Base-by-base conservation (phyloP, 2,888 invertebrate genomes). In the Ephialtes manifestator region DNA sequence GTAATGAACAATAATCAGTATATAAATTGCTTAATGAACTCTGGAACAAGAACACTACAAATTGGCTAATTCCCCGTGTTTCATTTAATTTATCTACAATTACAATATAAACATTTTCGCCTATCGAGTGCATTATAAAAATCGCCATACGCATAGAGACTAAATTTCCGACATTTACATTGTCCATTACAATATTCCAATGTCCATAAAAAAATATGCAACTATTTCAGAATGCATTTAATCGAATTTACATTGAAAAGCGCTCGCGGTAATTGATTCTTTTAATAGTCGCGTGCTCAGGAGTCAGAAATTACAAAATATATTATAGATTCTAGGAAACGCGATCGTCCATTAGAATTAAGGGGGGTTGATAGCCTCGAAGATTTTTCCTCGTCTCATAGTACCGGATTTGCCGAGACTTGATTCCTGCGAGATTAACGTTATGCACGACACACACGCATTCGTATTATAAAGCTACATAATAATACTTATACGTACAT, bases 301-400 rank as follows among this genome's bases (percentile, higher is more conserved):
- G 51, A 74, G 51, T 71, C 78, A 46, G 48, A 71, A 78, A 63
- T 78, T 75, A 79, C 71, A 53, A 35, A 70, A 31, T 39, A 75
- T 82, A 79, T 82, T 79, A 76, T 67, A 79, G 75, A 79, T 85
- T 85, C 82, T 60, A 67, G 79, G 71, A 82, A 85, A 82, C 75
- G 79, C 60, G 82, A 85, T 85, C 78, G 82, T 82, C 79, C 55
- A 60, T 65, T 75, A 51, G 79, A 79, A 82, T 82, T 43, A 82
- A 84, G 81, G 71, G 71, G 71, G 78, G 70, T 79, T 63, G 65
- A 65, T 79, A 71, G 81, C 78, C 70, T 70, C 39, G 70, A 53
- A 15, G 35, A 55, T 79, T 78, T 74, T 70, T n/a, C 39, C 28
- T 11, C 53, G 35, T 75, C 18, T 15, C 53, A 13, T 43, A 35